Evolutionary conservation across 2,797 vertebrate species (phyloP).

Genomic region (Acomys russatus): DNA sequence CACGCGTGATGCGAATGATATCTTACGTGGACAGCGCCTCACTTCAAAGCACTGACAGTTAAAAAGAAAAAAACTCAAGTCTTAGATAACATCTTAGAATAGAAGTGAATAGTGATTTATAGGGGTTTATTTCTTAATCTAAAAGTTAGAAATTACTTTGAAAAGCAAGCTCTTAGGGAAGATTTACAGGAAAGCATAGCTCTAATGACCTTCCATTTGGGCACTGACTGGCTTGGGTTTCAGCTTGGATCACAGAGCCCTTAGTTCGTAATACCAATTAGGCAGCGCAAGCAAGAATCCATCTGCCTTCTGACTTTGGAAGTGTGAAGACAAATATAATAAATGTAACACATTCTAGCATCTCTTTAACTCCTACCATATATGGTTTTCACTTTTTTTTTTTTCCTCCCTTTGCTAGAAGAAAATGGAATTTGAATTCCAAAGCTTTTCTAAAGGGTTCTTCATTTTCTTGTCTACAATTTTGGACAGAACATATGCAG

Average conservation of each 20-base stretch:
- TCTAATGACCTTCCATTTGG: slow-evolving; percentile 58
- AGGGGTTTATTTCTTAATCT: slow-evolving; percentile 57
- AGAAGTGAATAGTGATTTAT: slow-evolving; percentile 54
- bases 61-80: slow-evolving; percentile 45
- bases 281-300: slow-evolving; percentile 56
- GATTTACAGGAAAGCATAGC: slow-evolving; percentile 60
- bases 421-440: slow-evolving; percentile 42
- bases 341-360: slow-evolving; percentile 43
- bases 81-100: slow-evolving; percentile 11
- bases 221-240: slow-evolving; percentile 30
- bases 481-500: slow-evolving; percentile 11
- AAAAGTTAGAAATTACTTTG: slow-evolving; percentile 55
- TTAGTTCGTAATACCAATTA: slow-evolving; percentile 44
- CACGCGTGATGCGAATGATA: too few relatives aligned
- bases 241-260: slow-evolving; percentile 17
- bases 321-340: slow-evolving; percentile 37
- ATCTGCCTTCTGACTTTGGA: slow-evolving; percentile 67
- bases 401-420: neutral
- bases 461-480: slow-evolving; percentile 54
- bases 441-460: slow-evolving; percentile 26
- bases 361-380: slow-evolving; percentile 2
- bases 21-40: neutral
- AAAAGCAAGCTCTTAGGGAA: slow-evolving; percentile 65
- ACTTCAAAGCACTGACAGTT: slow-evolving; percentile 31
- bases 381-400: neutral